Base-by-base conservation (phyloP, 1,140 invertebrate species). In the Archivesica marissinica region DNA sequence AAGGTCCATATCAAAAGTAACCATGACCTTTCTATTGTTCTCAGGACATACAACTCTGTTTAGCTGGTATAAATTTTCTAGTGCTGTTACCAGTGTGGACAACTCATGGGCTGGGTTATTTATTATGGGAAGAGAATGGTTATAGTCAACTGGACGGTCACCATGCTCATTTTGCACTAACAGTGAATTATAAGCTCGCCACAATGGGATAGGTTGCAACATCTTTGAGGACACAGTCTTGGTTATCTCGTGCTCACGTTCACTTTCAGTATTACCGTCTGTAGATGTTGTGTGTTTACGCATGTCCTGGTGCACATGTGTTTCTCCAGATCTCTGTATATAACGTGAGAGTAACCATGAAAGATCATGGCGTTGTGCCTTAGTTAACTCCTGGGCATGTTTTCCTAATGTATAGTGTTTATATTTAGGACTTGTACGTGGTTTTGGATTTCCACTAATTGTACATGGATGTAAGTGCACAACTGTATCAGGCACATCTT, bases 1-100 rank as follows among this genome's bases (percentile, higher is more conserved):
- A n/a, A 68, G 35, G 25, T 68, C 64, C 64, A 68, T 68, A 25
- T 68, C 64, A 68, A 68, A 68, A 15, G 64, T 68, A 3, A 68
- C 64, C 39, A 38, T 68, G n/a, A 38, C 64, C 39, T 68, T 68
- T 13, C 35, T 35, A 39, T 30, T 38, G 30, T 68, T n/a, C n/a
- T n/a, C 64, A 15, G 64, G 33, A 41, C 64, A 68, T 35, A 30
- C 64, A 20, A 68, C 39, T 35, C 39, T 68, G 25, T 68, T 68
- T 4, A 68, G 20, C 20, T 68, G 17, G 30, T 68, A 68, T 25
- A 68, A 33, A 25, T 68, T 68, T 41, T 68, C 64, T 38, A 68
- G 33, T n/a, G 39, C 64, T 20, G 64, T 68, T n/a, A 68, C 64
- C 39, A 68, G 39, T 20, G 64, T 68, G 17, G n/a, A 20, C 64